Base-by-base conservation (phyloP, 2,113 vertebrate genomes). In the Lipotes vexillifer region DNA sequence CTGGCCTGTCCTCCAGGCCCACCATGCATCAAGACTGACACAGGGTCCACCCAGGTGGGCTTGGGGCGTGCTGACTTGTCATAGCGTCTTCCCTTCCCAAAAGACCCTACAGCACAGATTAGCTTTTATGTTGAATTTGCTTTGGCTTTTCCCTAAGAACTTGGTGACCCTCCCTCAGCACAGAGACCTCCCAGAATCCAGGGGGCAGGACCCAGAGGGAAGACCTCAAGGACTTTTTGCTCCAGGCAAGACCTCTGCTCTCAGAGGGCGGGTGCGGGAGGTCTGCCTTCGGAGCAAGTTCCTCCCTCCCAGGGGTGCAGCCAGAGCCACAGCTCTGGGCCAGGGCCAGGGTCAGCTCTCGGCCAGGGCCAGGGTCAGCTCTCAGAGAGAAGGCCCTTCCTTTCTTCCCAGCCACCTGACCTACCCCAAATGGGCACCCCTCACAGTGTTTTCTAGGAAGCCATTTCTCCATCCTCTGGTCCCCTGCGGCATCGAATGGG, bases 401-500 rank as follows among this genome's bases (percentile, higher is more conserved):
- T 31, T 12, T 46, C 59, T 52, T 13, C 29, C 21, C 8, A 2
- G 68, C 59, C 41, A 18, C 36, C 41, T 2, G 5, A 23, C 57
- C 31, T 61, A 5, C 9, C 81, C 78, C 11, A 44, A 25, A 8
- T 0, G 36, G 93, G 49, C 0, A 0, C 36, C 31, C 11, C 4
- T 87, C 31, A 44, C 23, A 2, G 36, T 59, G 78, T 25, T 66
- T 94, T 38, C 74, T 25, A 8, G n/a, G 27, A 36, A 36, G 75
- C 77, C 20, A 2, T 27, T 27, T n/a, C 85, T n/a, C 57, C 75
- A 33, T 5, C 17, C 4, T 25, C 46, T 4, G 69, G 52, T 25
- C 59, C 25, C 36, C n/a, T 3, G 21, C 4, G 10, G 15, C 21
- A 1, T 27, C 0, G 0, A 78, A 41, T 11, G 8, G 41, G 29